Evolutionary conservation across 2,797 vertebrate genomes (phyloP), one percentile per base, ranked within the genome.

Genomic region (Gadopsis marmoratus): DNA sequence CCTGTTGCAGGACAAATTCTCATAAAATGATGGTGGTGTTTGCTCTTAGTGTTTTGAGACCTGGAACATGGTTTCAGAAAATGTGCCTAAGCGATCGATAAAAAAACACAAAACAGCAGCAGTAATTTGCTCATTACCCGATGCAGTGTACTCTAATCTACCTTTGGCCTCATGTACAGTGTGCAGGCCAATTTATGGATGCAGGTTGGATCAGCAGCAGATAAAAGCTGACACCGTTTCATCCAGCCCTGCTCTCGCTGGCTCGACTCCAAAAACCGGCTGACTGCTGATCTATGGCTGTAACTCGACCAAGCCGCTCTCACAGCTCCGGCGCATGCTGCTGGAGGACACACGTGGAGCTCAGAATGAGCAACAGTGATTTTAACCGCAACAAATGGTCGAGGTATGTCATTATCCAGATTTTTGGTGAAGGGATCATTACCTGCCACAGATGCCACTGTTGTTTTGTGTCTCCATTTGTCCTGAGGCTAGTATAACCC

Each of bases 391-490:
- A 92, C 93, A 94, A 94, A 95, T 93, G 93, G 91, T 80, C 53
- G 82, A 82, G 91, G 85, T 86, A 50, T 88, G 88, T 89, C 88
- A 86, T 92, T 93, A 91, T 86, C 86, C 89, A 89, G 93, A 93
- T 92, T 93, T 88, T 54, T 75, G 85, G 81, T 75, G 72, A 79
- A 71, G 87, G 90, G 90, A 92, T 93, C 91, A 91, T 91, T 94
- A 93, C 92, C 93, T 93, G 93, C 88, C 94, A 94, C 93, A 94
- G 93, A 94, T 94, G 94, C 91, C 91, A 72, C 83, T 72, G 89
- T 90, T 89, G 90, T 92, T 92, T 77, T 89, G 90, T 71, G 88
- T 92, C 90, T 83, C 70, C 67, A 31, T 89, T 92, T 91, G 90
- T 91, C 92, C 91, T 17, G 82, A 82, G 91, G 93, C 92, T 55